Conservation (phyloP, 2,113 vertebrate species). For the Scatophagus argus region DNA sequence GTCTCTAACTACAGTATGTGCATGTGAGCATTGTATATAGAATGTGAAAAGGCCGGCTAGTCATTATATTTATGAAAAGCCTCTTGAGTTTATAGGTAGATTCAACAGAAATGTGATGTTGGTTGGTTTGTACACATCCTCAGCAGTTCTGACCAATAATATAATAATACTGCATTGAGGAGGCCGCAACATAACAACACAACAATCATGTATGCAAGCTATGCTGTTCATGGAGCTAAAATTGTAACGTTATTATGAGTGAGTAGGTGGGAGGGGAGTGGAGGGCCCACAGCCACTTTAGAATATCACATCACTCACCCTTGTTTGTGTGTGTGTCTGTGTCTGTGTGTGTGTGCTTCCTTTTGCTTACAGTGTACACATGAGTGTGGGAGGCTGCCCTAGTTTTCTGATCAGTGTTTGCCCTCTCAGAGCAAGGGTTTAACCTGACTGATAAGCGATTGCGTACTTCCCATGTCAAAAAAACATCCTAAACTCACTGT, state of each 20-base stretch:
- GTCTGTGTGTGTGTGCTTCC: conserved; percentile 13
- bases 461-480: conserved; percentile 65
- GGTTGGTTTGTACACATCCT: not conserved
- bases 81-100: not conserved
- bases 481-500: conserved; percentile 62
- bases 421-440: conserved; percentile 63
- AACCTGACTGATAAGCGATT: conserved; percentile 72
- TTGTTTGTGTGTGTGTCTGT: conserved; percentile 10
- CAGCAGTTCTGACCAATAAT: not conserved
- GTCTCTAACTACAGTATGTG: not conserved
- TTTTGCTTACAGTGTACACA: conserved; percentile 60
- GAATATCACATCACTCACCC: conserved; percentile 43
- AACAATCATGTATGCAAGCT: conserved; percentile 2
- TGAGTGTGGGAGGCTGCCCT: conserved; percentile 66
- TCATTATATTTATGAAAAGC: not conserved
- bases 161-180: not conserved
- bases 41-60: not conserved
- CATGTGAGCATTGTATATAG: not conserved
- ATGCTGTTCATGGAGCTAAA: conserved; percentile 12
- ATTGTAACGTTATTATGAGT: conserved; percentile 36
- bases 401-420: conserved; percentile 70
- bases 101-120: not conserved
- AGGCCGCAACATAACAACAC: not conserved
- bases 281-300: conserved; percentile 37
- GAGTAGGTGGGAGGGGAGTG: conserved; percentile 22